Evolutionary conservation across 2,888 invertebrate genomes (phyloP), one percentile per base, ranked within the genome.

Genomic region (Coecobrya sp.): DNA sequence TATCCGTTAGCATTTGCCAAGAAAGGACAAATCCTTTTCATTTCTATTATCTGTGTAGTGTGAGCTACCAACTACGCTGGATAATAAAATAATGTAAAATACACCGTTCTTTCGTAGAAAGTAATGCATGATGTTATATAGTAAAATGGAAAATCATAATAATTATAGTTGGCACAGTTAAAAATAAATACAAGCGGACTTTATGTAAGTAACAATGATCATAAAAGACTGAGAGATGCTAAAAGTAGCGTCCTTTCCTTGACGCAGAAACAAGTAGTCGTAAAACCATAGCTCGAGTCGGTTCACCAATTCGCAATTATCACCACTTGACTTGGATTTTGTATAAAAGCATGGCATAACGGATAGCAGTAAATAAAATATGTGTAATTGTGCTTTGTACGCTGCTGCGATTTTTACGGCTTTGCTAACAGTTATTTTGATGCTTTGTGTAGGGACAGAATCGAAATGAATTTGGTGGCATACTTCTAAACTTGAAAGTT

Each of bases 1-100:
- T 52, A 79, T 27, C 79, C 55, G 55, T 52, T 16, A n/a, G 79
- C 52, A 27, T 79, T 79, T 79, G 79, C 79, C 79, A 79, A 79
- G 52, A 79, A 52, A 52, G 13, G 27, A 27, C 52, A 52, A 79
- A 49, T 27, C 52, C 27, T n/a, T 8, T 22, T 55, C 45, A 5
- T 49, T 76, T 7, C 52, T 55, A 27, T 73, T 68, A 65, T 65
- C 25, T 73, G 5, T 52, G 16, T 7, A 22, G 1, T 76, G n/a
- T n/a, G n/a, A n/a, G n/a, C n/a, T n/a, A n/a, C n/a, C n/a, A n/a
- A n/a, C n/a, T 27, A 36, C 13, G 49, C 49, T n/a, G 49, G 25
- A 76, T 49, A 49, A 22, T 76, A 49, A 76, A 73, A 49, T 22
- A 49, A 19, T 4, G 30, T 16, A 70, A 0, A 70, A 70, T 22